Base-by-base conservation (phyloP, 2,113 vertebrate genomes). In the Oceanites oceanicus region DNA sequence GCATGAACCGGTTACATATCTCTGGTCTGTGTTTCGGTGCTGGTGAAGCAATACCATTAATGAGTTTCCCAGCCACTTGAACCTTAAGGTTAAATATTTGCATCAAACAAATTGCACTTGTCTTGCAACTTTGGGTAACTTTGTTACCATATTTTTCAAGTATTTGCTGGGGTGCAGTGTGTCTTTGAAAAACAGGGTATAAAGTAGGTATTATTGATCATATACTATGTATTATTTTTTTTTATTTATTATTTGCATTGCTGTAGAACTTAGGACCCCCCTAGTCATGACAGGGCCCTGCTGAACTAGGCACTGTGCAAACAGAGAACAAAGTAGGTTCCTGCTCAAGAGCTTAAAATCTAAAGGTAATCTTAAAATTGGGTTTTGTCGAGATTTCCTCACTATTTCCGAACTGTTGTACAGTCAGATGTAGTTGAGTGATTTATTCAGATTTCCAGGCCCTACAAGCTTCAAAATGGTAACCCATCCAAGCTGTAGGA, bases 261-360 rank as follows among this genome's bases (percentile, higher is more conserved):
- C 92, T 86, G 89, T 96, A 95, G 95, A 91, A 36, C n/a, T 79
- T 91, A 94, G 94, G 94, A 96, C 70, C 92, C 70, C 92, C 94
- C 94, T 95, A 91, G 95, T 95, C 59, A 66, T 0, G 3, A 88
- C 92, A 94, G 80, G 62, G 91, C 80, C 73, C 73, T 91, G 89
- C 87, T 97, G 91, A 94, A 68, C 91, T 88, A 95, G 91, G 92
- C 93, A 96, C 92, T 95, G 96, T 97, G 94, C 88, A 82, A 85
- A 30, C 34, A 91, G 70, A 92, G 45, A 86, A 59, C 85, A 86
- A 66, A 81, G 77, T 56, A 74, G 42, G 52, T 61, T 94, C 66
- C 56, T 65, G 72, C 34, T 92, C 79, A 23, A 65, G 80, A 70
- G 30, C 42, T 94, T 87, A 26, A 78, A 75, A 65, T 22, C 19